These are phyloP conservation scores for Ceratitis capitata DNA, from an alignment of 1,140 invertebrate species.

Conservation along the genomic window DNA sequence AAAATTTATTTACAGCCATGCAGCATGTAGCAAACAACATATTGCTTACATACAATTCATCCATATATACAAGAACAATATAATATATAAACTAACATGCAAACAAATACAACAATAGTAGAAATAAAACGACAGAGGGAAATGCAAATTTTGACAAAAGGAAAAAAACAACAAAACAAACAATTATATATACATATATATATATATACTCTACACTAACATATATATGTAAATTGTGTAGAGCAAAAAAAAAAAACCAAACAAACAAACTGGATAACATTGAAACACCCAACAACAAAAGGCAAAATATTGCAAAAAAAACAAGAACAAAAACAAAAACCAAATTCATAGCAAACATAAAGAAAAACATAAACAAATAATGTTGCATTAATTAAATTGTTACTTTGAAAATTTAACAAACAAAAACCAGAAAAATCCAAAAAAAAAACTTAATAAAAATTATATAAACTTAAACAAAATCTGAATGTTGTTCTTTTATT, in stretches of 20 bases:
- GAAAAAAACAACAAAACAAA: conserved; percentile 33
- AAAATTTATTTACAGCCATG: background rate
- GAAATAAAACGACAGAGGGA: too few species aligned
- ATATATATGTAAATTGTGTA: background rate
- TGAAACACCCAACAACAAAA: conserved; percentile 36
- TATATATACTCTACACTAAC: background rate
- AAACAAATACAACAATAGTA: too few species aligned
- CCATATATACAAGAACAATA: background rate
- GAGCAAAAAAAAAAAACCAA: conserved; percentile 21
- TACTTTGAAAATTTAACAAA: conserved; percentile 47
- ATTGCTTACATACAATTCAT: background rate
- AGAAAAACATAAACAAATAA: conserved; percentile 43
- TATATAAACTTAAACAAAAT: conserved; percentile 45
- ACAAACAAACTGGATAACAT: conserved; percentile 6
- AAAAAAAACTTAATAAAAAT: conserved; percentile 43
- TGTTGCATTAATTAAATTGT: conserved; percentile 48
- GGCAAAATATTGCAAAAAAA: conserved; percentile 5
- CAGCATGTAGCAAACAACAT: background rate
- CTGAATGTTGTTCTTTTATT: conserved; percentile 42
- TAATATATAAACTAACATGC: background rate
- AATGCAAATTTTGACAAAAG: too few species aligned
- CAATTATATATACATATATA: conserved; percentile 42
- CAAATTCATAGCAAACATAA: conserved; percentile 33
- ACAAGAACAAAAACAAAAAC: conserved; percentile 40
- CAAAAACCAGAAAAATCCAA: conserved; percentile 41